Evolutionary conservation across 2,113 vertebrate genomes (phyloP).

Genomic region (Ahaetulla prasina): DNA sequence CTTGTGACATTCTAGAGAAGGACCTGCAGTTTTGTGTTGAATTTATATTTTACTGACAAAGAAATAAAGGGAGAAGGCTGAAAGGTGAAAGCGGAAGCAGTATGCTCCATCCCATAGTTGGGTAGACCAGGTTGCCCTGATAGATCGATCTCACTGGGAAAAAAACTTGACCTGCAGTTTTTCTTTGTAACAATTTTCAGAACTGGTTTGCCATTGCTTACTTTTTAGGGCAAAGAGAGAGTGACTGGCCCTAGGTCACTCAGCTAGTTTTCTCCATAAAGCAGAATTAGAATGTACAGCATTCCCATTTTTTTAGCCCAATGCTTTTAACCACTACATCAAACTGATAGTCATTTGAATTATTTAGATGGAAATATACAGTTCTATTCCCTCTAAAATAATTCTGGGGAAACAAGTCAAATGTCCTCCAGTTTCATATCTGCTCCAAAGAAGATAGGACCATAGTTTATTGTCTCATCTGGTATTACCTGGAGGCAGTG

Average conservation of each 20-base stretch:
- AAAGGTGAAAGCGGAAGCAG: no score
- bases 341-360: background rate
- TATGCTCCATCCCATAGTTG: no score
- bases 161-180: background rate
- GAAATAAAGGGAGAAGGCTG: no score
- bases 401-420: background rate
- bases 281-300: background rate
- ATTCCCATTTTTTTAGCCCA: background rate
- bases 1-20: background rate
- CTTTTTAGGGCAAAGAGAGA: background rate
- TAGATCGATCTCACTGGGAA: background rate
- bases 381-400: background rate
- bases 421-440: background rate
- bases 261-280: background rate
- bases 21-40: background rate
- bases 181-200: background rate
- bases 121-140: no score
- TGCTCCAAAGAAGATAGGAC: background rate
- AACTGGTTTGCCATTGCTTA: background rate
- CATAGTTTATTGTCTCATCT: background rate
- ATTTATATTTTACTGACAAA: no score
- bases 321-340: background rate
- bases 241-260: background rate
- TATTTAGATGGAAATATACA: background rate
- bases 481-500: background rate